Base-by-base conservation (phyloP, 2,888 invertebrate genomes). In the Lymantria monacha region DNA sequence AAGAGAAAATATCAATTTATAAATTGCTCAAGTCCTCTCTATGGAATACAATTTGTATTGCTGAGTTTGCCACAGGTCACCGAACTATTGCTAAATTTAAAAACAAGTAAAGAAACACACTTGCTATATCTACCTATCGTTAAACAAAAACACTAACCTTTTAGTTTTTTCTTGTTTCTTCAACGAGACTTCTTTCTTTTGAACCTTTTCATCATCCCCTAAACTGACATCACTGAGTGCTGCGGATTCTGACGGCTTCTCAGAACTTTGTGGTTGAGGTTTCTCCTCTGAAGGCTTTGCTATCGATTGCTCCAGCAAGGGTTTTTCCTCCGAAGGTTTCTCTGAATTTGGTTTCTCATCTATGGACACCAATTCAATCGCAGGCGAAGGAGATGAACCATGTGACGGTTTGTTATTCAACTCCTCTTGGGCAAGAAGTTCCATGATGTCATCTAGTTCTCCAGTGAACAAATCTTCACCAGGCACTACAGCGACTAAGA, bases 401-500 rank as follows among this genome's bases (percentile, higher is more conserved):
- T 67, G 53, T 10, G 68, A 63, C 1, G 66, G 75, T 51, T 76
- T 63, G 46, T 8, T 3, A n/a, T 70, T 69, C 30, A 74, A 58
- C 14, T 82, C 82, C 44, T 69, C 72, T 50, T 77, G 60, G 12
- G 83, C 80, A 9, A 85, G 61, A 42, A 85, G 61, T 38, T 87
- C 89, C 30, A 89, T 66, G 0, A 91, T 67, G 43, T 86, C 87
- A 59, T 91, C 92, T 51, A 90, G 74, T 42, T 91, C 84, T 1
- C 92, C 93, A 15, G 93, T 83, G 11, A 94, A 76, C 8, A 94
- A 79, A 1, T 93, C 85, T 48, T 94, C 94, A 0, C 93, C 92
- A 0, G 95, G 94, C 0, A 94, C 93, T 41, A 94, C 85, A 2
- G 94, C 93, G 33, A 95, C 81, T 11, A 94, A 92, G n/a, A 95